These are phyloP conservation scores for Drosophila watanabei DNA, from an alignment of 1,140 invertebrate species.

Conservation along the genomic window DNA sequence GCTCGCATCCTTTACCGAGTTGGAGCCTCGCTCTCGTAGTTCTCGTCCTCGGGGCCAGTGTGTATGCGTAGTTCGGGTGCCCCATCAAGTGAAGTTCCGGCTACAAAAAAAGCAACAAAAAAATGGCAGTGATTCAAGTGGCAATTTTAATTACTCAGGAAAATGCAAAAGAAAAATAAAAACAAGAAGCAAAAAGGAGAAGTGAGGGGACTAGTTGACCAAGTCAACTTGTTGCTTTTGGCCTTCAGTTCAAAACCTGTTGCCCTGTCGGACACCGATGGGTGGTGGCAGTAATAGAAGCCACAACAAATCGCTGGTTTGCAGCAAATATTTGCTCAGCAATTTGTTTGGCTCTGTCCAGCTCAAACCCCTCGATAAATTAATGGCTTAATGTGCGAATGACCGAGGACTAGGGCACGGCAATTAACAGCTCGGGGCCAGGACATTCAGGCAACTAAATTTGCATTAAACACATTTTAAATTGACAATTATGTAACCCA, in stretches of 20 bases:
- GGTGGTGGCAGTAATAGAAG: constrained; percentile 16
- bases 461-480: constrained; percentile 80
- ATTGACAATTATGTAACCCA: constrained; percentile 77
- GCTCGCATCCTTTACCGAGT: constrained; percentile 23
- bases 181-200: neutral
- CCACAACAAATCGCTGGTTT: constrained; percentile 58
- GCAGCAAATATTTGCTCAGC: constrained; percentile 69
- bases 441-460: constrained; percentile 51
- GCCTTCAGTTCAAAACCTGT: constrained; percentile 6
- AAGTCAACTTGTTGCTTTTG: constrained; percentile 70
- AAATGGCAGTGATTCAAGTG: constrained; percentile 34
- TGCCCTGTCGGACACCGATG: constrained; percentile 28
- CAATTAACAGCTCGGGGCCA: constrained; percentile 34
- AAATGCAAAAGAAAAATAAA: constrained; percentile 14
- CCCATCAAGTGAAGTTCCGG: constrained; percentile 28
- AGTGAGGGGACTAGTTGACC: constrained; percentile 14
- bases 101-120: constrained; percentile 1
- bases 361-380: constrained; percentile 47
- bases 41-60: constrained; percentile 33
- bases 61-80: constrained; percentile 46
- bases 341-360: constrained; percentile 57
- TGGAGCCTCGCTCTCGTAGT: constrained; percentile 31
- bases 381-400: constrained; percentile 47
- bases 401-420: neutral
- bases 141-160: constrained; percentile 42